Base-by-base conservation (phyloP, 2,797 vertebrate species). In the Sus cebifrons region DNA sequence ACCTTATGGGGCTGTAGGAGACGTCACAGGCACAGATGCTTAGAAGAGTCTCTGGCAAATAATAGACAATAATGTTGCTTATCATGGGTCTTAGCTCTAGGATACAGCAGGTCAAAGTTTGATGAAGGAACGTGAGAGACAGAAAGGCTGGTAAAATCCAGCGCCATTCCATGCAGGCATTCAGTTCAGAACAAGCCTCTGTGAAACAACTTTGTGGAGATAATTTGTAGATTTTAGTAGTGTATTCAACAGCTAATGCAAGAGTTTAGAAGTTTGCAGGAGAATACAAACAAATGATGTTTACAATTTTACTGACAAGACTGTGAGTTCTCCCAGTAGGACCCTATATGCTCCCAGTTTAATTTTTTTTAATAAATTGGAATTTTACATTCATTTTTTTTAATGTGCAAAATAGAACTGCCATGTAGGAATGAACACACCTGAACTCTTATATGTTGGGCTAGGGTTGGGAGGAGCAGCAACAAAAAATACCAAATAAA, bases 341-440 rank as follows among this genome's bases (percentile, higher is more conserved):
- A 49, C 18, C n/a, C 64, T 60, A n/a, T 25, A 62, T 5, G 10
- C 7, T 52, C 60, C 58, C 20, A 29, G 6, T 13, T 93, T 49
- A 32, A 8, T 36, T 29, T 62, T 82, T 88, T 71, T 73, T 54
- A 82, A 60, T 58, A 32, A 36, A 95, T 49, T 49, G 73, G 6
- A 2, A 62, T 92, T 74, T 95, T 65, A 73, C 58, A 25, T 85
- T 58, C 21, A 73, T 32, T 64, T 89, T 89, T 68, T 52, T 71
- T 10, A 44, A 84, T 60, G 12, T 92, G 54, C 21, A 95, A 92
- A 84, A 58, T 77, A 52, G 77, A 94, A 84, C 15, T 93, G 49
- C 36, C 44, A 40, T 49, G 77, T 91, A 92, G 58, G 65, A 84
- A 89, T 89, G 44, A 84, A 79, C 1, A n/a, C 70, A 65, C 7